Evolutionary conservation across 2,797 vertebrate species (phyloP).

Genomic region (Acrossocheilus wenchowensis): DNA sequence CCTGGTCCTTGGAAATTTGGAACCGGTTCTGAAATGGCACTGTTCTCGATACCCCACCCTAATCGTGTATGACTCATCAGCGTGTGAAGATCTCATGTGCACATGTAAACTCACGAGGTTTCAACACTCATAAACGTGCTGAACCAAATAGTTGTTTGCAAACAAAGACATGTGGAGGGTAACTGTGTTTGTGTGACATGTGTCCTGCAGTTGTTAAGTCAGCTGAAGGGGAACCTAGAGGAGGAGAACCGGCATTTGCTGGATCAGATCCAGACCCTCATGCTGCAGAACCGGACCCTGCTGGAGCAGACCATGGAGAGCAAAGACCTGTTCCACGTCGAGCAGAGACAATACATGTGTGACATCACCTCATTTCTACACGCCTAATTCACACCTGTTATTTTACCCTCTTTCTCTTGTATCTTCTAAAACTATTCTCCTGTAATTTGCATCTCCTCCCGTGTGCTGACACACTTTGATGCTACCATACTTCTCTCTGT

Average conservation of each 20-base stretch:
- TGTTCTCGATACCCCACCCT: too few relatives aligned
- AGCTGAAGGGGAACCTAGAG: conserved; percentile 97
- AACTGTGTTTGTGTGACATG: conserved; percentile 3
- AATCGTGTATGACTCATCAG: neutral
- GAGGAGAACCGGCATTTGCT: conserved; percentile 97
- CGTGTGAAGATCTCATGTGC: neutral
- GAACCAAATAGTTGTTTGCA: neutral
- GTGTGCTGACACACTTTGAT: neutral
- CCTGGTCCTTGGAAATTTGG: neutral
- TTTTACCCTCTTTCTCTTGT: neutral
- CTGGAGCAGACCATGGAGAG: conserved; percentile 98
- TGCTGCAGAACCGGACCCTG: conserved; percentile 94
- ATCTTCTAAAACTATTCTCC: neutral
- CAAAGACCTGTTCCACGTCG: conserved; percentile 98
- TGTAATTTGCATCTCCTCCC: too few relatives aligned
- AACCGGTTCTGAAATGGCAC: too few relatives aligned
- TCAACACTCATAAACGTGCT: neutral
- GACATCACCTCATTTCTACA: conserved; percentile 42
- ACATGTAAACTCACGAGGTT: neutral
- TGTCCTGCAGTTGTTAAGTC: conserved; percentile 87
- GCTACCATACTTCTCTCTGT: neutral
- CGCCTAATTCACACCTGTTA: neutral
- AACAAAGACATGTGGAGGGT: neutral
- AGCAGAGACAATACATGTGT: conserved; percentile 97
- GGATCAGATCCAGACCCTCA: conserved; percentile 97